phyloP scores from a whole-genome alignment of 2,113 vertebrate species.

The Butorides virescens region DNA sequence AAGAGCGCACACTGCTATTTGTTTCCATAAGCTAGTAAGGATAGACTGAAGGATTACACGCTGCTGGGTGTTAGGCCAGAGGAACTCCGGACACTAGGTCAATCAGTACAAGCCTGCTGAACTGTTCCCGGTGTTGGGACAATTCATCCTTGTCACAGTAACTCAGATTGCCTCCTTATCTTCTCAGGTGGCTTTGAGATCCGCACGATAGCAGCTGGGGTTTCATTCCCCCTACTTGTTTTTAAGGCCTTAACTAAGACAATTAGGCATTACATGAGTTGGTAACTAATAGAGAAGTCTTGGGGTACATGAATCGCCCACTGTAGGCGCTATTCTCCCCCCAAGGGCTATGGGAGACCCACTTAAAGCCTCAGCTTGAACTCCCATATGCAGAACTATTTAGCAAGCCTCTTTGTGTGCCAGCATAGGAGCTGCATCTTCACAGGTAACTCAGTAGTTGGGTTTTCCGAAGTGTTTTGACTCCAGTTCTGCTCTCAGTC shows the following conservation, averaged over 20 bases:
- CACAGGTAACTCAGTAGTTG: background rate
- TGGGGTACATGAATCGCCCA: background rate
- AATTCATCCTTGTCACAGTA: background rate
- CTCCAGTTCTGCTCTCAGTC: background rate
- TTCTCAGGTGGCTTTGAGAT: background rate
- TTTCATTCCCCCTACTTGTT: background rate
- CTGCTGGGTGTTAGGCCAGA: background rate
- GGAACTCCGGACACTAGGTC: background rate
- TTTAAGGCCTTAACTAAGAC: background rate
- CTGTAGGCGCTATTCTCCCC: background rate
- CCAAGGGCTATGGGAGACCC: background rate
- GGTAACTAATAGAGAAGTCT: background rate
- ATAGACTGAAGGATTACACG: background rate
- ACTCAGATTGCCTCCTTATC: background rate
- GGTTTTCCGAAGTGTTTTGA: background rate
- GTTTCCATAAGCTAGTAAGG: background rate
- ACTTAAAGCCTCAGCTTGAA: background rate
- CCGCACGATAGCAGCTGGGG: background rate
- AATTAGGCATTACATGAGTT: background rate
- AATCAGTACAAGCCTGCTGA: background rate
- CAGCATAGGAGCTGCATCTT: background rate
- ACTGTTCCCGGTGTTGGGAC: background rate
- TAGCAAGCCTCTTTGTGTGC: background rate
- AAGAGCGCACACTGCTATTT: background rate
- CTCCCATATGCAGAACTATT: background rate